Evolutionary conservation across 2,888 invertebrate genomes (phyloP).

Genomic region (Phaedon cochleariae): DNA sequence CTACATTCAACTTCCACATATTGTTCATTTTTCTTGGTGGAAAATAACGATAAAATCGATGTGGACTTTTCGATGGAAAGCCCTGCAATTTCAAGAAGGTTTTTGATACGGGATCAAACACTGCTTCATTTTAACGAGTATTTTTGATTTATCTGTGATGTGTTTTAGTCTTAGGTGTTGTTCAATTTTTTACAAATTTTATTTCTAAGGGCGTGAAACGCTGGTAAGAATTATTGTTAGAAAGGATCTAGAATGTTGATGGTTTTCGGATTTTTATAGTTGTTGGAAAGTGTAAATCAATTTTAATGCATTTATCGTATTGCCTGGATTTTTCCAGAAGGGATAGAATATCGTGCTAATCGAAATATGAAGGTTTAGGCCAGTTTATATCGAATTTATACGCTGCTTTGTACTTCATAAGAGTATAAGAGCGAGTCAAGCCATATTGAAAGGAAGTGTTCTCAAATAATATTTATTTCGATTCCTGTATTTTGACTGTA

Average conservation of each 20-base stretch:
- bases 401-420: neutral
- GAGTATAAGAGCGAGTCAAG: neutral
- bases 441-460: neutral
- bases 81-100: too few species aligned
- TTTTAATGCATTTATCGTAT: conserved; percentile 1
- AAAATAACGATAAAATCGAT: too few species aligned
- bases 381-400: conserved; percentile 2
- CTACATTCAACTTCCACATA: too few species aligned
- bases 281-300: conserved; percentile 18
- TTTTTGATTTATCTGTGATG: conserved; percentile 47
- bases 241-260: conserved; percentile 21
- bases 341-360: neutral
- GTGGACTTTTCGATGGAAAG: too few species aligned
- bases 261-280: conserved; percentile 19
- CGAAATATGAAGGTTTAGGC: neutral
- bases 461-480: neutral
- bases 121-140: conserved; percentile 1
- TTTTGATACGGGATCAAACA: neutral
- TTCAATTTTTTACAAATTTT: conserved; percentile 42
- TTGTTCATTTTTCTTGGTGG: too few species aligned
- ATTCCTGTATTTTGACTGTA: neutral
- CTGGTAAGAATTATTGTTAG: conserved; percentile 17
- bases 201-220: conserved; percentile 24
- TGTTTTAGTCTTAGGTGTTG: conserved; percentile 45
- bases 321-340: neutral